phyloP scores from a whole-genome alignment of 2,888 invertebrate genomes.

The Melieria picta region DNA sequence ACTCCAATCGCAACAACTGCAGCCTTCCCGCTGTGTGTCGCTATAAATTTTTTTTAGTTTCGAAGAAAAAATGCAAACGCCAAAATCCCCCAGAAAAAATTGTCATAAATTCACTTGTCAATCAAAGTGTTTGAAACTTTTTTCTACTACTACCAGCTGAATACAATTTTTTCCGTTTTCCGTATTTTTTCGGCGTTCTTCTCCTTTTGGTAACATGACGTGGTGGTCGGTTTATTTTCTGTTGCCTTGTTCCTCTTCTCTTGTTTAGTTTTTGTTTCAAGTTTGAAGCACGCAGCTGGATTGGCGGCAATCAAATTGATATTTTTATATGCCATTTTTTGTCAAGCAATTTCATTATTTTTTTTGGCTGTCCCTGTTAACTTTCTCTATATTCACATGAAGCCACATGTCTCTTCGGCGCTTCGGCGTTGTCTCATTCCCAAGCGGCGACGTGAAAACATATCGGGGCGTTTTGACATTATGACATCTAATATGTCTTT shows the following conservation, averaged over 20 bases:
- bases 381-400: too few species aligned
- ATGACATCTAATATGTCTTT: constrained; percentile 29
- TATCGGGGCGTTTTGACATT: constrained; percentile 12
- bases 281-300: background rate
- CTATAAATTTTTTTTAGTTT: too few species aligned
- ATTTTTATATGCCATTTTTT: constrained; percentile 25
- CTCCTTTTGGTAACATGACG: constrained; percentile 20
- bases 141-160: background rate
- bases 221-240: constrained; percentile 18
- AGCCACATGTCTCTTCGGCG: too few species aligned
- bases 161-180: background rate
- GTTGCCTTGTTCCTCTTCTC: background rate
- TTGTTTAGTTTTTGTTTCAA: background rate
- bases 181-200: background rate
- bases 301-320: constrained; percentile 23
- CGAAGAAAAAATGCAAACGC: too few species aligned
- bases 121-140: constrained; percentile 21
- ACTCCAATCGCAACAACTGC: too few species aligned
- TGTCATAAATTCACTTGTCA: constrained; percentile 25
- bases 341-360: background rate
- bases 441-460: too few species aligned
- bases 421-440: too few species aligned
- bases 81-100: constrained; percentile 4
- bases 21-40: too few species aligned
- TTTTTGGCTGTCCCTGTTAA: background rate